Percentiles rank a stretch among this genome's conserved stretches.
phyloP scores from a whole-genome alignment of 1,140 invertebrate genomes.

The Popillia japonica region DNA sequence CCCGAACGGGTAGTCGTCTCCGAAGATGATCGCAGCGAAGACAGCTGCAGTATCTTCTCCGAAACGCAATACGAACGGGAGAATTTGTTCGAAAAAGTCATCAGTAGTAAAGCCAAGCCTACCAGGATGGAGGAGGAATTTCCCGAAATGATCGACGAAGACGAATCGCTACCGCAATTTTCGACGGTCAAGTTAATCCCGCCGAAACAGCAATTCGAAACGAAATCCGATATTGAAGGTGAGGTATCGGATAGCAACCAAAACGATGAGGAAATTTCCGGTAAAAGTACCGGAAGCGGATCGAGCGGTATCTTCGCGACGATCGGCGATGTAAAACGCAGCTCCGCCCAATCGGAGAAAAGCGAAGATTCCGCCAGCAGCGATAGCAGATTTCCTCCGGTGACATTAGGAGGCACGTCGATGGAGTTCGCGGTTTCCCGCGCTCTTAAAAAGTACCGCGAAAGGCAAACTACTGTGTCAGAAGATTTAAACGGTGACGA shows the following conservation, averaged over 20 bases:
- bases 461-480: conserved; percentile 75
- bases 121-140: conserved; percentile 53
- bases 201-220: conserved; percentile 62
- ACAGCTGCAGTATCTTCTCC: conserved; percentile 76
- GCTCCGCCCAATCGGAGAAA: conserved; percentile 64
- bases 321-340: conserved; percentile 75
- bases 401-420: conserved; percentile 68
- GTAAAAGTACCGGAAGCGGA: conserved; percentile 68
- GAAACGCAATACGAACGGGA: conserved; percentile 68
- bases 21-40: conserved; percentile 76
- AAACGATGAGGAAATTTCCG: conserved; percentile 68
- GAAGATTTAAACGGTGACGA: conserved; percentile 69
- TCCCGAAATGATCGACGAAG: conserved; percentile 17
- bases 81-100: conserved; percentile 71
- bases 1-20: conserved; percentile 71
- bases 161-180: conserved; percentile 7
- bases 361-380: conserved; percentile 60
- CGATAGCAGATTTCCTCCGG: conserved; percentile 62
- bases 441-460: conserved; percentile 81
- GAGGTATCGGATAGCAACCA: conserved; percentile 57
- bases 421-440: conserved; percentile 86
- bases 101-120: conserved; percentile 62
- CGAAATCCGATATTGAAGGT: conserved; percentile 26
- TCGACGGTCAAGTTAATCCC: conserved; percentile 57
- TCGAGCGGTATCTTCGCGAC: conserved; percentile 73